Base-by-base conservation (phyloP, 2,113 vertebrate genomes). In the Colius striatus region DNA sequence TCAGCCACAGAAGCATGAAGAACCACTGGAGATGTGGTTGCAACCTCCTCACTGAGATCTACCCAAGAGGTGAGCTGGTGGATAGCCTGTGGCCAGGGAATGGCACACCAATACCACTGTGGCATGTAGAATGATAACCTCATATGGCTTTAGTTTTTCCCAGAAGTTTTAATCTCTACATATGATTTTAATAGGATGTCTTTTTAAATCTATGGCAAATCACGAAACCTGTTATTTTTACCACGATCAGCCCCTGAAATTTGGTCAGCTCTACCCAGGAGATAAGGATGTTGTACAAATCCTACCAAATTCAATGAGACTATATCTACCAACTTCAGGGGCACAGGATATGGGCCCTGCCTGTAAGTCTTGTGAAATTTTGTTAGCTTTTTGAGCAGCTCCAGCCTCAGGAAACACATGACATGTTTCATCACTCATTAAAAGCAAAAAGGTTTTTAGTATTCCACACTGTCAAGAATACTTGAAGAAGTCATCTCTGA, bases 381-480 rank as follows among this genome's bases (percentile, higher is more conserved):
- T 65, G 9, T 47, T 1, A 14, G 70, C 2, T 43, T 66, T 75
- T 19, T 58, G 60, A 70, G 63, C 67, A 51, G 36, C 63, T 83
- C 23, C 51, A 83, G 90, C 72, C 55, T 51, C 27, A 1, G 51
- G 60, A 85, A 89, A 80, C 11, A 72, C 5, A 16, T 13, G 60
- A 80, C 72, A 92, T 51, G 41, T 34, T 73, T 83, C 84, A 77
- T 8, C 0, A 4, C 75, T 91, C 65, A 77, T 94, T 88, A 86
- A 85, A 88, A 83, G 47, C 66, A 34, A 68, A 80, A 47, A 50
- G 16, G 16, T 27, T 90, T 88, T 88, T 55, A 63, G 60, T 54
- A 77, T 48, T 92, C 66, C 54, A 85, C 32, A 32, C 68, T 81
- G 78, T 81, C 87, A 93, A 53, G 60, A 60, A 91, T 93, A 83